These are phyloP conservation scores for Drosophila paulistorum DNA, from an alignment of 1,140 invertebrate genomes.

Conservation along the genomic window DNA sequence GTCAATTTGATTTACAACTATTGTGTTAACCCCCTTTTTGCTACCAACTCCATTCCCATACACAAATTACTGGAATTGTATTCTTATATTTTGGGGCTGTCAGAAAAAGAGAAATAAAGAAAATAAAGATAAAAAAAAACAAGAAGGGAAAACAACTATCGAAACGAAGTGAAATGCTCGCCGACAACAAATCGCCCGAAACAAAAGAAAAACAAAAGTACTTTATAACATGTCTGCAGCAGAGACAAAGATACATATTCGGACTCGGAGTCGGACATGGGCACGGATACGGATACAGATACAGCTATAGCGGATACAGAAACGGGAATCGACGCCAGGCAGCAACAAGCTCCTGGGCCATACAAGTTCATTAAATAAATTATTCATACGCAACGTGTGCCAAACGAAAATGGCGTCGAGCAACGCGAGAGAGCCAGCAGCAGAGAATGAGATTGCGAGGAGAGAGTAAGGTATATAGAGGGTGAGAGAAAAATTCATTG, in stretches of 20 bases:
- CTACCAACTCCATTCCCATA: slow-evolving; percentile 25
- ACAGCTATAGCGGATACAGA: slow-evolving; percentile 17
- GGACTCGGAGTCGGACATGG: slow-evolving; percentile 23
- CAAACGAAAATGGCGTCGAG: slow-evolving; percentile 68
- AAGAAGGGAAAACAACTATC: slow-evolving; percentile 56
- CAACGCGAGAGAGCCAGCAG: slow-evolving; percentile 33
- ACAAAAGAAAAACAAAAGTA: slow-evolving; percentile 71
- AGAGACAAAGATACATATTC: slow-evolving; percentile 58
- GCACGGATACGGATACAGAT: slow-evolving; percentile 27
- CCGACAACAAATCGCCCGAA: slow-evolving; percentile 71
- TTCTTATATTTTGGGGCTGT: slow-evolving; percentile 63
- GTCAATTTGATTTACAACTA: neutral
- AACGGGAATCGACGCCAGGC: neutral
- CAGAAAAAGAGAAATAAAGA: slow-evolving; percentile 53
- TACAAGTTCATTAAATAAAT: slow-evolving; percentile 83
- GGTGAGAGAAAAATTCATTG: slow-evolving; percentile 53
- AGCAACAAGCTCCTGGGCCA: slow-evolving; percentile 31
- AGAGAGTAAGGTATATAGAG: slow-evolving; percentile 5
- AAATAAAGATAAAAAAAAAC: slow-evolving; percentile 28
- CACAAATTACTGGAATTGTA: slow-evolving; percentile 42
- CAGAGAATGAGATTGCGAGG: neutral
- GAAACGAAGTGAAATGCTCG: slow-evolving; percentile 55
- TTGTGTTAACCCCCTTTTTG: slow-evolving; percentile 3
- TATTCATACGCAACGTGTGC: slow-evolving; percentile 82
- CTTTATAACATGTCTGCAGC: slow-evolving; percentile 69